Base-by-base conservation (phyloP, 35 echinoderm and acorn worm genomes). In the Antedon bifida region DNA sequence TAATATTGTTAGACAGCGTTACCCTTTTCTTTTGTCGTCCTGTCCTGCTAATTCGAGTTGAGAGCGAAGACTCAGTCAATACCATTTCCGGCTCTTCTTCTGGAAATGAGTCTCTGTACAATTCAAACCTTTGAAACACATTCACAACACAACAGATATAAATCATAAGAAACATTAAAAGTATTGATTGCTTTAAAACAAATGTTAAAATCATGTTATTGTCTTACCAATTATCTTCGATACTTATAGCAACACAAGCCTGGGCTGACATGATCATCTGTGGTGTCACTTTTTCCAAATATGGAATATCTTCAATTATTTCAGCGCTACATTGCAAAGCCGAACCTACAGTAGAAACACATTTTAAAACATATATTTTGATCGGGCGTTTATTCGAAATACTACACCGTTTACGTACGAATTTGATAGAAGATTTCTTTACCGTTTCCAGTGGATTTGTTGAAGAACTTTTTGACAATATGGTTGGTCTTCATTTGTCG, bases 181-280 rank as follows among this genome's bases (percentile, higher is more conserved):
- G n/a, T n/a, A n/a, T n/a, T n/a, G n/a, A n/a, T n/a, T n/a, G n/a
- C n/a, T n/a, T n/a, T n/a, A n/a, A n/a, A n/a, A n/a, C n/a, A n/a
- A n/a, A n/a, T n/a, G n/a, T n/a, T n/a, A n/a, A n/a, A n/a, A n/a
- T n/a, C n/a, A n/a, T n/a, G n/a, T n/a, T n/a, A n/a, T n/a, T n/a
- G n/a, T n/a, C 83, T 87, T 80, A 99, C 95, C 90, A 99, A 51
- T 82, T 82, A 79, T 93, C 91, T 33, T 93, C 95, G 81, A 99
- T 88, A 39, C 88, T 99, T 78, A 79, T 90, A 42, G 88, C 85
- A 0, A 99, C 95, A 76, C 95, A 99, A 1, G 88, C 91, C 78
- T 97, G 95, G 21, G 91, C 95, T 3, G 95, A 99, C 38, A 99
- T 77, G 32, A 99, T 21, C 95, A 99, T 99, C 36, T 90, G 95